Percentiles rank a stretch among this genome's conserved stretches.
phyloP scores from a whole-genome alignment of 1,140 invertebrate species.

The Agraylea sexmaculata region DNA sequence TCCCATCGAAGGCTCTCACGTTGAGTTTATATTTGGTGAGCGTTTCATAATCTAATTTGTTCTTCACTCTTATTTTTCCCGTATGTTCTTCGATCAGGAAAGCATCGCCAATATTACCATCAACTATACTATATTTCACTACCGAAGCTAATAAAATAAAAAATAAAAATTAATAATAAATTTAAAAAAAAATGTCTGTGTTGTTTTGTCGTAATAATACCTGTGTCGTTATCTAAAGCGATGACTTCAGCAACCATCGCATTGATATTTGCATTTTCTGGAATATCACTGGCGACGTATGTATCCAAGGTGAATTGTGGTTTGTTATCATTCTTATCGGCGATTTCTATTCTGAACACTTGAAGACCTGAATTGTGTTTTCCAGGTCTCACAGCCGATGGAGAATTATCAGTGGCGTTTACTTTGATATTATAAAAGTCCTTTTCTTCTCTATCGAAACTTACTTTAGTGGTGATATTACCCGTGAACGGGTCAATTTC shows the following conservation, averaged over 20 bases:
- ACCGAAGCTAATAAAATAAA: constrained; percentile 46
- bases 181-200: too few relatives aligned
- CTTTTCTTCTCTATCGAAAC: constrained; percentile 69
- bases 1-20: constrained; percentile 66
- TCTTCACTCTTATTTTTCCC: constrained; percentile 67
- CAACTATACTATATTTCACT: constrained; percentile 67
- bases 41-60: constrained; percentile 72
- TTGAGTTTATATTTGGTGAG: constrained; percentile 64
- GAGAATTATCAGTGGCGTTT: constrained; percentile 72
- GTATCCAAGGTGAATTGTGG: constrained; percentile 61
- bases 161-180: too few relatives aligned
- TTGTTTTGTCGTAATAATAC: too few relatives aligned
- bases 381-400: constrained; percentile 58
- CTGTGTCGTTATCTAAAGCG: constrained; percentile 66
- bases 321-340: constrained; percentile 83
- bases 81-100: constrained; percentile 69
- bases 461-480: constrained; percentile 63
- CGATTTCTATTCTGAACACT: constrained; percentile 74
- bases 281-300: constrained; percentile 65
- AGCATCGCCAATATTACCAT: constrained; percentile 63
- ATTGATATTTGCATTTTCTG: constrained; percentile 72
- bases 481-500: constrained; percentile 69
- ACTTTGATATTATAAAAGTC: constrained; percentile 76
- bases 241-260: constrained; percentile 69
- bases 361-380: constrained; percentile 60